Conservation (phyloP, 2,888 invertebrate species). For the Drosophila sordidapex region DNA sequence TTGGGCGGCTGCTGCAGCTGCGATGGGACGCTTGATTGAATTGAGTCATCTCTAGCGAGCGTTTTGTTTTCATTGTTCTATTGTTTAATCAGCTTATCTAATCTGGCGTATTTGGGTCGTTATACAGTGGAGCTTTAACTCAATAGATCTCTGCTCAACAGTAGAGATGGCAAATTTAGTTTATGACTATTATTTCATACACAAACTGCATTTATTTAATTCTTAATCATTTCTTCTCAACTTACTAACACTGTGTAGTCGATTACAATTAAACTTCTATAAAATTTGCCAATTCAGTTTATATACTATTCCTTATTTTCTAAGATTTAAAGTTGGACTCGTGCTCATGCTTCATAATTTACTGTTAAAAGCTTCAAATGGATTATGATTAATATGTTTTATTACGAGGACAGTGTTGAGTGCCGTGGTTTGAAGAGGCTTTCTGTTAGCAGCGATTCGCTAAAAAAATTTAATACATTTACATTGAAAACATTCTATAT, state of each 20-base stretch:
- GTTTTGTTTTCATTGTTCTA: constrained; percentile 43
- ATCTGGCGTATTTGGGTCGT: constrained; percentile 59
- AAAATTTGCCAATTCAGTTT: neutral
- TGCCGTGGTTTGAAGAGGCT: constrained; percentile 14
- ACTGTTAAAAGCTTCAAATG: neutral
- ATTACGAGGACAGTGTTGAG: constrained; percentile 25
- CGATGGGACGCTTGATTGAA: constrained; percentile 64
- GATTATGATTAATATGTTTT: neutral
- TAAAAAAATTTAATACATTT: constrained; percentile 25
- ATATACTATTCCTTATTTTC: neutral
- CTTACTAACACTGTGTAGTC: neutral
- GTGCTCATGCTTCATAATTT: constrained; percentile 14
- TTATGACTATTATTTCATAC: neutral
- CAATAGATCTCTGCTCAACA: constrained; percentile 6
- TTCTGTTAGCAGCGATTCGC: constrained; percentile 7
- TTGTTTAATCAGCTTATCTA: constrained; percentile 75
- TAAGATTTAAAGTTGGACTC: neutral
- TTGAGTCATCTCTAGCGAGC: constrained; percentile 55
- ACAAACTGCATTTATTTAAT: neutral
- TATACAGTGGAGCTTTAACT: constrained; percentile 9
- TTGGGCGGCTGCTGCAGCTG: constrained; percentile 42
- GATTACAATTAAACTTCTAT: neutral
- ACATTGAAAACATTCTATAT: constrained; percentile 56
- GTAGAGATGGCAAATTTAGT: neutral
- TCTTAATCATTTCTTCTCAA: neutral